A percentile compares a stretch with the other conserved stretches of the same genome.
Evolutionary conservation across 1,140 invertebrate genomes (phyloP).

Genomic region (Eueides isabella): DNA sequence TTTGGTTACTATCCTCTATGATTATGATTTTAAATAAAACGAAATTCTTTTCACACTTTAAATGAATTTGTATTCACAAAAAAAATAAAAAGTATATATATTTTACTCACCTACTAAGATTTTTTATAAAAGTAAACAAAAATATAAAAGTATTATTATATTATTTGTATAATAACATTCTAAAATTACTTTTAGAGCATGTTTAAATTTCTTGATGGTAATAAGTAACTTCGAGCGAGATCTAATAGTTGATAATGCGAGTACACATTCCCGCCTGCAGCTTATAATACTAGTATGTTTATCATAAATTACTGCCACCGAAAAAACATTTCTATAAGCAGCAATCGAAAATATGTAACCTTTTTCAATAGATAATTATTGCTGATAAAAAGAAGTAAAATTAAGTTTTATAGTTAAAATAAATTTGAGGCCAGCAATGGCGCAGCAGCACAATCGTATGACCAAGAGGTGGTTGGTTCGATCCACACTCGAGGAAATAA

Average conservation of each 20-base stretch:
- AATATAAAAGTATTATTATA: not conserved
- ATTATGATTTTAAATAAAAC: too few species aligned
- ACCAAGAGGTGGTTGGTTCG: too few species aligned
- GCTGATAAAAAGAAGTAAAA: not conserved
- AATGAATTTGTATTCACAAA: too few species aligned
- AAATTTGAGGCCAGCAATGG: too few species aligned
- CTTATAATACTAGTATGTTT: constrained; percentile 2
- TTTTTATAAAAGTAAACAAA: not conserved
- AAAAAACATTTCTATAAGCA: constrained; percentile 31
- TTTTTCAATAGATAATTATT: not conserved
- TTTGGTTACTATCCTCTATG: too few species aligned
- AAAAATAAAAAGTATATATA: too few species aligned
- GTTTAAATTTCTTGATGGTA: constrained; percentile 59
- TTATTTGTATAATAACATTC: not conserved
- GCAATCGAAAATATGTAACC: not conserved
- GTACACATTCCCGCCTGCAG: constrained; percentile 20
- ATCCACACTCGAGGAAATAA: too few species aligned
- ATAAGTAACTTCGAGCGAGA: constrained; percentile 62
- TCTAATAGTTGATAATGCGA: constrained; percentile 64
- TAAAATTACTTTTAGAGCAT: not conserved
- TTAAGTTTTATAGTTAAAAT: too few species aligned
- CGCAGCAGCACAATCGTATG: too few species aligned
- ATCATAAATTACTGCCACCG: constrained; percentile 32
- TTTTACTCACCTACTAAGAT: not conserved
- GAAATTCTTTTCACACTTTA: too few species aligned